Evolutionary conservation across 2,113 vertebrate genomes (phyloP), one percentile per base, ranked within the genome.

Genomic region (Connochaetes taurinus): DNA sequence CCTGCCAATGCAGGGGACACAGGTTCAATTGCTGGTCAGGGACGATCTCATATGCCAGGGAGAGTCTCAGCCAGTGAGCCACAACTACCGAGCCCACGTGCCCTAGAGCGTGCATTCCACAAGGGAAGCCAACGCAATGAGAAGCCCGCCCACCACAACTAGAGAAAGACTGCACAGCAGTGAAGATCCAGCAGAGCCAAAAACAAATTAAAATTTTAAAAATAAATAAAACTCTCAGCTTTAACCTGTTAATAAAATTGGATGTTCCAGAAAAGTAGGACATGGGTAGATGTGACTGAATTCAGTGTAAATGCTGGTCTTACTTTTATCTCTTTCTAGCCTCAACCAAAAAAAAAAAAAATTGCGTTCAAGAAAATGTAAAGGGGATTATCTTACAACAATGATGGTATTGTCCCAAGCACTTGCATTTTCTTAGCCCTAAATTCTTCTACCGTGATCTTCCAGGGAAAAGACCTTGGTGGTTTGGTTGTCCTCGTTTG

Each of bases 401-500:
- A 64, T 55, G 45, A 78, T 29, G 53, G 29, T 29, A 50, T 60
- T 80, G 60, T 95, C 87, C 87, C 71, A 85, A 85, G 67, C 11
- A n/a, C 50, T 62, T 76, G 27, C 57, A 71, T 60, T 90, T 93
- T 86, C 43, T 60, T n/a, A 64, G 58, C 21, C n/a, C 53, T 94
- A 74, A 87, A 90, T 78, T 86, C 57, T 91, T 83, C 81, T 92
- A 19, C 92, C 31, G 23, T 36, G 58, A 62, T 27, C 71, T 87
- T 90, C 93, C 53, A 94, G 74, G 53, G 93, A 57, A 94, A 95
- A 94, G 91, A 81, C 52, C 58, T 50, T 47, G 16, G 64, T 67
- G 52, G 91, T 64, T 94, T 81, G 29, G 57, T 85, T 93, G 81
- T 94, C 93, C 93, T 97, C 71, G 2, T 64, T 36, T 95, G 97